Evolutionary conservation across 2,888 invertebrate genomes (phyloP).

Genomic region (Bruchidius siliquastri): DNA sequence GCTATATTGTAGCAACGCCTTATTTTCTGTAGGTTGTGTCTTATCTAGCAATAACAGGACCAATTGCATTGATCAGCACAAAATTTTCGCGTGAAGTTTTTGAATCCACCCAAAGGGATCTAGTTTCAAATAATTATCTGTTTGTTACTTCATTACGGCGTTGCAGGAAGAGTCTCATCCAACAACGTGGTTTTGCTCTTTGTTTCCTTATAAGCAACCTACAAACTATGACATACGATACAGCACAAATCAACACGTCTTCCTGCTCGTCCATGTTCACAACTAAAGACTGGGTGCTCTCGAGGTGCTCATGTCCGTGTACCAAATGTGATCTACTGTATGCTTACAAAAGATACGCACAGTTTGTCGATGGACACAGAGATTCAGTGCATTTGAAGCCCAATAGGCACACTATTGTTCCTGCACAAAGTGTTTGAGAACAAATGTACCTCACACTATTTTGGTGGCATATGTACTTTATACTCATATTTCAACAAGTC

Average conservation of each 20-base stretch:
- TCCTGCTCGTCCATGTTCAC: not conserved
- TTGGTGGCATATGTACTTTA: too few relatives aligned
- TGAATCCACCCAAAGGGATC: not conserved
- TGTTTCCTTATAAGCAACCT: conserved; percentile 2
- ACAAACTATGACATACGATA: not conserved
- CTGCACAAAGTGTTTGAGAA: too few relatives aligned
- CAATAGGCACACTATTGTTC: too few relatives aligned
- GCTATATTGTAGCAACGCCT: not conserved
- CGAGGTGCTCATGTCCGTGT: not conserved
- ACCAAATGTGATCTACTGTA: conserved; percentile 2
- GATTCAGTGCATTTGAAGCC: too few relatives aligned
- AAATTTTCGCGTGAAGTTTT: not conserved
- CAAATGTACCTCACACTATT: too few relatives aligned
- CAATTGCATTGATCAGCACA: not conserved
- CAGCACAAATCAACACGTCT: not conserved
- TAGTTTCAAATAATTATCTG: not conserved
- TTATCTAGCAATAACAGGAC: not conserved
- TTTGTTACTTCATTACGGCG: not conserved
- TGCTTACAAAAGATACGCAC: conserved; percentile 4
- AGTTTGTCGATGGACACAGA: not conserved
- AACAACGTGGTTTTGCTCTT: not conserved
- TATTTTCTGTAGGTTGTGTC: conserved; percentile 3
- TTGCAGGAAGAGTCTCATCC: conserved; percentile 1
- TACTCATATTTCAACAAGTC: too few relatives aligned
- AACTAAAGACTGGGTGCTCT: not conserved